Evolutionary conservation across 2,113 vertebrate genomes (phyloP).

Genomic region (Chlorodrepanis virens): DNA sequence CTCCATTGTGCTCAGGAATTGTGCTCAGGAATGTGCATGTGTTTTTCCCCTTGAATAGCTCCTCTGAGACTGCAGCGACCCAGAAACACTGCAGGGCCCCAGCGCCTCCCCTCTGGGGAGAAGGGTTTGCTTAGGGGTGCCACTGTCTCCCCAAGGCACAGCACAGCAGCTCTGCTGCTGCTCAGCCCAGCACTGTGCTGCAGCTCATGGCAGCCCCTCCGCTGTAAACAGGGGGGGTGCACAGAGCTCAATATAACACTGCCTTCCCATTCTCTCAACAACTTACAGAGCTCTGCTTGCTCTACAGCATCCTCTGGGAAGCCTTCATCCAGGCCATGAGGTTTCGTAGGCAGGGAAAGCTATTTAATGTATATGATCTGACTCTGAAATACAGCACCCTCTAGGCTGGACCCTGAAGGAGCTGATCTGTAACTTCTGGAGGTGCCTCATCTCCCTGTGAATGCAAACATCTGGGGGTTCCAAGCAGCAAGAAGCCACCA

Average conservation of each 20-base stretch:
- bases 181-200: neutral
- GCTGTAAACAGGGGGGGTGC: neutral
- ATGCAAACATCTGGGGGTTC: neutral
- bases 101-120: neutral
- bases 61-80: neutral
- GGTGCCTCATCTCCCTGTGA: neutral
- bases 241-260: neutral
- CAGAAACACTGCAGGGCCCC: neutral
- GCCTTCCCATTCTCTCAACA: neutral
- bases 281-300: fast-evolving
- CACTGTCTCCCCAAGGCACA: neutral
- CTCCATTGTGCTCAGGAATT: conserved; percentile 37
- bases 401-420: neutral
- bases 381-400: neutral
- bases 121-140: neutral
- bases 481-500: neutral
- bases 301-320: neutral
- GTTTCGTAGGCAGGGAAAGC: neutral
- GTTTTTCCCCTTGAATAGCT: conserved; percentile 37
- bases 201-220: neutral
- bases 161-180: neutral
- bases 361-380: neutral
- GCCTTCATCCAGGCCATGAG: fast-evolving
- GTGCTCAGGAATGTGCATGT: conserved; percentile 38
- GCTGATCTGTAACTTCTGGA: neutral